A percentile compares a stretch with the other conserved stretches of the same genome.
phyloP scores from a whole-genome alignment of 2,113 vertebrate genomes.

The Ophiodon elongatus region DNA sequence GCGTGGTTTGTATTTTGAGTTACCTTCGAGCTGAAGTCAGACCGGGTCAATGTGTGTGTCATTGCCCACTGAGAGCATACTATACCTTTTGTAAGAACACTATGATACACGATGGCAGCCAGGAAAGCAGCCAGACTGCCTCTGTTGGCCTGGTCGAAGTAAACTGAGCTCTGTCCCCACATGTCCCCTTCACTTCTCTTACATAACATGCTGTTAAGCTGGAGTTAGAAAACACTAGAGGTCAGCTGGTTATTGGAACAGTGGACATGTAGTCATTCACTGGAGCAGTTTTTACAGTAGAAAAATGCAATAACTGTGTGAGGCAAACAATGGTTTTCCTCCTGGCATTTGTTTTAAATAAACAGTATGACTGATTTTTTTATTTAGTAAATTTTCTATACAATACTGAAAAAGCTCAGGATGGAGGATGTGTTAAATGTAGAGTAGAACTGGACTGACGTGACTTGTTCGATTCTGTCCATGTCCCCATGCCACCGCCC shows the following conservation, averaged over 20 bases:
- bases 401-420: neutral
- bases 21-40: constrained; percentile 65
- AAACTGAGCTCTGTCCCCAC: constrained; percentile 51
- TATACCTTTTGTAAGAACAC: constrained; percentile 30
- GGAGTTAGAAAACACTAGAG: constrained; percentile 77
- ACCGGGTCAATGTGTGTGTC: constrained; percentile 51
- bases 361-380: neutral
- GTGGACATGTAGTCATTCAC: constrained; percentile 59
- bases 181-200: constrained; percentile 60
- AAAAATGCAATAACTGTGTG: constrained; percentile 34
- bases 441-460: neutral
- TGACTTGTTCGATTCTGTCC: constrained; percentile 7
- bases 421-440: neutral
- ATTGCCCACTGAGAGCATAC: constrained; percentile 20
- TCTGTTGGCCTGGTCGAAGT: constrained; percentile 35
- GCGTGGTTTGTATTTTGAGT: constrained; percentile 60
- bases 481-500: neutral
- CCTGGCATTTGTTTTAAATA: constrained; percentile 6
- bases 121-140: constrained; percentile 20
- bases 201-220: constrained; percentile 74
- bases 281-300: constrained; percentile 51
- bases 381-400: neutral
- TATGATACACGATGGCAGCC: constrained; percentile 19
- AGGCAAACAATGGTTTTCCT: constrained; percentile 35
- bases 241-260: constrained; percentile 76